Base-by-base conservation (phyloP, 1,140 invertebrate genomes). In the Lordiphosa clarofinis region DNA sequence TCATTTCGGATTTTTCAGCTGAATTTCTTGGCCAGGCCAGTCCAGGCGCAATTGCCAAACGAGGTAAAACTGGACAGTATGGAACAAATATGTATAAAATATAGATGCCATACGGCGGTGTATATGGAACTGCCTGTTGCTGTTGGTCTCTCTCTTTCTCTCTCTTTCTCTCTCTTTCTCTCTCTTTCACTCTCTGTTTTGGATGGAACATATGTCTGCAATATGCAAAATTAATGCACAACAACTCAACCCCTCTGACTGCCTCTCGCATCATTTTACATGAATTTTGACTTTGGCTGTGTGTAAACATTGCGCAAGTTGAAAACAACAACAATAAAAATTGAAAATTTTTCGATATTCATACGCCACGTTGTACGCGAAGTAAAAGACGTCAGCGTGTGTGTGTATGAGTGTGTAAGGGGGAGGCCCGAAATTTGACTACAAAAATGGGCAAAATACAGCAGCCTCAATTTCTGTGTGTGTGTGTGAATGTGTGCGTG, bases 371-470 rank as follows among this genome's bases (percentile, higher is more conserved):
- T 81, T 81, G 75, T 71, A 71, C 75, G 57, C n/a, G 43, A 33
- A 53, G 35, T 4, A 49, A 56, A 42, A 42, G 44, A 73, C 66
- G 52, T 50, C 60, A 58, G 37, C 63, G 59, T 58, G 35, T n/a
- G 35, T 53, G 63, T 56, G 63, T 62, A 63, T 56, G 56, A 35
- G 56, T 56, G 56, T 33, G 56, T 12, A 49, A 38, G 36, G 19
- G 8, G 9, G 35, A 33, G 24, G 47, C 52, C 59, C 76, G 72
- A 76, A 84, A 73, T 76, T 84, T 76, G 72, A 84, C 67, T 82
- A 84, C 76, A 84, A 82, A 82, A 82, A 82, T 82, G 76, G 76
- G 72, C 76, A 82, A 82, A 82, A 82, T 82, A 66, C 78, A 76
- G 33, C 21, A n/a, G 15, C 12, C 10, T 21, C 9, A 36, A 33